Percentiles rank a stretch among this genome's conserved stretches.
These are phyloP conservation scores for Drosophila simulans DNA, from an alignment of 1,140 invertebrate species.

Conservation along the genomic window DNA sequence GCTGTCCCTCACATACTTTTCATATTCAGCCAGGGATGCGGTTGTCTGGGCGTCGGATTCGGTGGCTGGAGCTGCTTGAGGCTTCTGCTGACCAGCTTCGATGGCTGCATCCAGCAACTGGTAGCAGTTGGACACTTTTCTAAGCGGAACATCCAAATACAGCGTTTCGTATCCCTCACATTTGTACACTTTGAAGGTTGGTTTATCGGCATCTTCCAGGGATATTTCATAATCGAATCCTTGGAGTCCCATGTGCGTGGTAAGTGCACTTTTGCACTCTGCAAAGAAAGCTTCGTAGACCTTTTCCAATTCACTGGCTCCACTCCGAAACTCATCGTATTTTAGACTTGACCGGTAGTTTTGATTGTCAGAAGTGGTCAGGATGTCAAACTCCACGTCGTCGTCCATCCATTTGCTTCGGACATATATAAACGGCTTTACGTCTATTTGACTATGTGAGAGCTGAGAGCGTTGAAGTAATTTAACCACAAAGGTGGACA, in stretches of 20 bases:
- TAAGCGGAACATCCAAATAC: conserved; percentile 49
- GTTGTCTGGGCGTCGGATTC: background rate
- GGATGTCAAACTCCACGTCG: conserved; percentile 46
- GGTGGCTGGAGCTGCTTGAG: background rate
- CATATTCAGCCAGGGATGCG: conserved; percentile 40
- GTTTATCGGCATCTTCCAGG: conserved; percentile 15
- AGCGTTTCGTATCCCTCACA: conserved; percentile 63
- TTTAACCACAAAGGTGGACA: conserved; percentile 44
- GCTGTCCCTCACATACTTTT: conserved; percentile 37
- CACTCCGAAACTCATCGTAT: conserved; percentile 43
- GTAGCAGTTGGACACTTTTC: conserved; percentile 43
- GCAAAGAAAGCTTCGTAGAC: conserved; percentile 32
- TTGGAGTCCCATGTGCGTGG: conserved; percentile 51
- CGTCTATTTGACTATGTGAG: conserved; percentile 54
- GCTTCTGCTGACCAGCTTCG: conserved; percentile 20
- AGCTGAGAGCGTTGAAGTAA: conserved; percentile 53
- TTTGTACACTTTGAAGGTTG: conserved; percentile 56
- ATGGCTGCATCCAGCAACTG: conserved; percentile 58
- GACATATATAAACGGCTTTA: conserved; percentile 64
- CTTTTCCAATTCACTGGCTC: conserved; percentile 48
- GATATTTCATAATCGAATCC: conserved; percentile 62
- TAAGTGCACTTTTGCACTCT: conserved; percentile 59
- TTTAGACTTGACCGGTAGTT: conserved; percentile 47
- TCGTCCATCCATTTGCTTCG: conserved; percentile 57
- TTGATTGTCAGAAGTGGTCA: conserved; percentile 35